These are phyloP conservation scores for Neoitamus cyanurus DNA, from an alignment of 2,888 invertebrate species.

Conservation along the genomic window DNA sequence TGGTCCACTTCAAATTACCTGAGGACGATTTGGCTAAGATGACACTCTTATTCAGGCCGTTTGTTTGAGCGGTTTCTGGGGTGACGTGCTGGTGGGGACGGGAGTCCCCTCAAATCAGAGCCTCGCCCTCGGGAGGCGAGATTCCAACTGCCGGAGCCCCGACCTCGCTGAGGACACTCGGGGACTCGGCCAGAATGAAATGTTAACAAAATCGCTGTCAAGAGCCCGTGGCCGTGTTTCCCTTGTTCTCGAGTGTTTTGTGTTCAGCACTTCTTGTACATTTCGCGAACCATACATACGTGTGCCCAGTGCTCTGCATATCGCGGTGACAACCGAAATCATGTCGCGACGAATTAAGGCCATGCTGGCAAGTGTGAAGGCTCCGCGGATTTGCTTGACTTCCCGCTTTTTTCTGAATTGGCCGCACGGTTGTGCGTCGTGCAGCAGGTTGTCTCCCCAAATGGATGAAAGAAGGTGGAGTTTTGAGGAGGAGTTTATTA, in stretches of 20 bases:
- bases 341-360: slow-evolving; percentile 36
- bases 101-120: background rate
- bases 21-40: slow-evolving; percentile 39
- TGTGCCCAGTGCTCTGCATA: background rate
- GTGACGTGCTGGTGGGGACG: background rate
- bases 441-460: slow-evolving; percentile 21
- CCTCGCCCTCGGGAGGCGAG: background rate
- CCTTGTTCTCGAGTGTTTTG: slow-evolving; percentile 18
- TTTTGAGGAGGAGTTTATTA: slow-evolving; percentile 32
- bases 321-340: slow-evolving; percentile 36
- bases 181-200: background rate
- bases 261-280: slow-evolving; percentile 11
- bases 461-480: slow-evolving; percentile 21
- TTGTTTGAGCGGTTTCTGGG: slow-evolving; percentile 1
- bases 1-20: slow-evolving; percentile 39
- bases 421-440: background rate
- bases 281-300: background rate
- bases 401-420: slow-evolving; percentile 8
- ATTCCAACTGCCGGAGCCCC: background rate
- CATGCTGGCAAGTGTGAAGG: slow-evolving; percentile 28
- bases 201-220: slow-evolving; percentile 40
- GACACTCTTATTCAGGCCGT: slow-evolving; percentile 7
- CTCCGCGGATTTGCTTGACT: slow-evolving; percentile 14
- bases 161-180: background rate
- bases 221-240: background rate